phyloP scores from a whole-genome alignment of 2,113 vertebrate species.

The Muscicapa adusta region DNA sequence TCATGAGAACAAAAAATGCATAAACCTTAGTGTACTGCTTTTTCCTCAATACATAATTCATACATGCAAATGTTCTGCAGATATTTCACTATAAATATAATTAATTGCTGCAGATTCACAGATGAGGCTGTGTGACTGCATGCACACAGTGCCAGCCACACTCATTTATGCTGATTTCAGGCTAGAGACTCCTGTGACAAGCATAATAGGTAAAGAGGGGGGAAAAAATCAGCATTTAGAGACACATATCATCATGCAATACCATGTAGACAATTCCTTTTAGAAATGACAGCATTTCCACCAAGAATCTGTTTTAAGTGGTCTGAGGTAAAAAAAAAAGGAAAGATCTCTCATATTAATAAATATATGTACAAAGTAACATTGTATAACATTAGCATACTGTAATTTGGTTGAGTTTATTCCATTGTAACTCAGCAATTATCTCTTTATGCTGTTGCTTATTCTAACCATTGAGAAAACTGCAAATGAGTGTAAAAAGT shows the following conservation, averaged over 20 bases:
- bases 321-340: slow-evolving; percentile 28
- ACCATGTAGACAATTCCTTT: slow-evolving; percentile 31
- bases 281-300: slow-evolving; percentile 43
- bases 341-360: slow-evolving; percentile 39
- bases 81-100: slow-evolving; percentile 69
- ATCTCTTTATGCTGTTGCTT: slow-evolving; percentile 17
- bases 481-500: neutral
- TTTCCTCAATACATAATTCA: slow-evolving; percentile 62
- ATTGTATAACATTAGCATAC: neutral
- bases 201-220: slow-evolving; percentile 30
- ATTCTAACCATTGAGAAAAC: slow-evolving; percentile 17
- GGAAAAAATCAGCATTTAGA: slow-evolving; percentile 47
- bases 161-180: slow-evolving; percentile 72
- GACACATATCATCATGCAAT: slow-evolving; percentile 39
- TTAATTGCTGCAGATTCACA: slow-evolving; percentile 69
- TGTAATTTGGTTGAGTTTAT: neutral
- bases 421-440: slow-evolving; percentile 1
- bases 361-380: neutral
- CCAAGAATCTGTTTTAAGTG: slow-evolving; percentile 55
- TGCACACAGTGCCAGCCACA: slow-evolving; percentile 70
- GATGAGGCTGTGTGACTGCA: slow-evolving; percentile 67
- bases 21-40: slow-evolving; percentile 34
- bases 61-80: slow-evolving; percentile 62
- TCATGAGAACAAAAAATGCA: slow-evolving; percentile 22
- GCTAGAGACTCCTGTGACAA: slow-evolving; percentile 64